A percentile compares a stretch with the other conserved stretches of the same genome.
phyloP scores from a whole-genome alignment of 2,113 vertebrate genomes.

The Lasiurus borealis region DNA sequence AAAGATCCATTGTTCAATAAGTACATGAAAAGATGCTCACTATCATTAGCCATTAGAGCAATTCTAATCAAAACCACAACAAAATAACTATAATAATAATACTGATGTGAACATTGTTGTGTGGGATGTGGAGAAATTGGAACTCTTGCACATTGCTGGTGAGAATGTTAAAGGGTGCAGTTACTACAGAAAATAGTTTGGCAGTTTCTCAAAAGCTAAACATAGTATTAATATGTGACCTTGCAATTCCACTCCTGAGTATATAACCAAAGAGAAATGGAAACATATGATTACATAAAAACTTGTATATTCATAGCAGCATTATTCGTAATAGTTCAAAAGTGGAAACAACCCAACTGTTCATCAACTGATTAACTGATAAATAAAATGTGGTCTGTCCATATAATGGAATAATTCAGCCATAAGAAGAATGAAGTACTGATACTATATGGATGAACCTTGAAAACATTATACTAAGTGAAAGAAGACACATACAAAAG shows the following conservation, averaged over 20 bases:
- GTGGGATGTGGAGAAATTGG: not conserved
- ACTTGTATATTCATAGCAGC: not conserved
- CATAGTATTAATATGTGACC: constrained; percentile 25
- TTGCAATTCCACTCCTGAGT: not conserved
- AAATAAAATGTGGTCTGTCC: constrained; percentile 27
- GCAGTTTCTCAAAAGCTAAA: constrained; percentile 9
- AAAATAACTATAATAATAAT: not conserved
- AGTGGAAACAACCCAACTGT: not conserved
- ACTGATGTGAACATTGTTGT: not conserved
- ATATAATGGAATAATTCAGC: not conserved
- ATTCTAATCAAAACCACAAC: not conserved
- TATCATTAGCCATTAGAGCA: not conserved
- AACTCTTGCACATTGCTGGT: not conserved
- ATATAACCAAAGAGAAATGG: constrained; percentile 11
- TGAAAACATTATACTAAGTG: not conserved
- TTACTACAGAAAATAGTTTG: constrained; percentile 1
- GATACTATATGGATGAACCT: not conserved
- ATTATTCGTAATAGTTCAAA: not conserved
- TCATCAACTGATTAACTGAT: not conserved
- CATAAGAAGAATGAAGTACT: not conserved
- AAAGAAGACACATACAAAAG: constrained; percentile 21
- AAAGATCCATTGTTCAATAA: not conserved
- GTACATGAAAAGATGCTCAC: not conserved
- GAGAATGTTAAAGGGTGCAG: not conserved
- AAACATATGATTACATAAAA: not conserved